These are phyloP conservation scores for Anthrax anthrax DNA, from an alignment of 2,888 invertebrate species.

Conservation along the genomic window DNA sequence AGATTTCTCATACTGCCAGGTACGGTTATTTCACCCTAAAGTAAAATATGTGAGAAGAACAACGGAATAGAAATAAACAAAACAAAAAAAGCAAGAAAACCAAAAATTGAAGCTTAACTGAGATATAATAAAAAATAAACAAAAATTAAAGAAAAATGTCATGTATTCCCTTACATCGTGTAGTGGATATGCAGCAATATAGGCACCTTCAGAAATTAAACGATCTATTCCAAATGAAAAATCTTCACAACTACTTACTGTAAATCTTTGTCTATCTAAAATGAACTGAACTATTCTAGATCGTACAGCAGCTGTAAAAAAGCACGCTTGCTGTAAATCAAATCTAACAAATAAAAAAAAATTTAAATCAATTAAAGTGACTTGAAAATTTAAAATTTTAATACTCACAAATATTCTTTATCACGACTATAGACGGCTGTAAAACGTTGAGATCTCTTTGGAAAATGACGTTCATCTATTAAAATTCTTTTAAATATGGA, in stretches of 20 bases:
- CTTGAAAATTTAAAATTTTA: not conserved
- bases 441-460: conserved; percentile 61
- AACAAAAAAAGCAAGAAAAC: no score
- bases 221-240: conserved; percentile 72
- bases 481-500: conserved; percentile 31
- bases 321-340: conserved; percentile 62
- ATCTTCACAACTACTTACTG: conserved; percentile 45
- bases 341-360: conserved; percentile 44
- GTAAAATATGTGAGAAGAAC: no score
- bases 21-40: conserved; percentile 55
- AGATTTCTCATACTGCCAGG: conserved; percentile 57
- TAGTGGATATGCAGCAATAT: conserved; percentile 71
- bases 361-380: conserved; percentile 27
- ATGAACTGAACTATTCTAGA: conserved; percentile 88
- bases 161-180: conserved; percentile 55
- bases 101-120: not conserved
- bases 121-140: not conserved
- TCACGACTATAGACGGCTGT: conserved; percentile 82
- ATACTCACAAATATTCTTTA: conserved; percentile 80
- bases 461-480: conserved; percentile 58
- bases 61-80: no score
- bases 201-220: conserved; percentile 55
- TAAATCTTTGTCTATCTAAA: conserved; percentile 72
- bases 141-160: not conserved
- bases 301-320: conserved; percentile 74